These are phyloP conservation scores for cattle (Bos taurus) DNA, from an alignment of 2,113 vertebrate genomes.

Conservation along the genomic window ARS-UCD2.0 NC_037349.1:11460501-11461000, in stretches of 20 bases:
- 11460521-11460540: conserved; percentile 84
- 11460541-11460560: conserved; percentile 86
- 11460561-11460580: conserved; percentile 93
- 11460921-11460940: not conserved
- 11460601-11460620: conserved; percentile 95
- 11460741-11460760: conserved; percentile 85
- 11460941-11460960: not conserved
- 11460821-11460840: conserved; percentile 92
- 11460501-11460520: conserved; percentile 91
- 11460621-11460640: conserved; percentile 91
- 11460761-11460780: conserved; percentile 81
- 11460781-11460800: conserved; percentile 85
- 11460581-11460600: conserved; percentile 92
- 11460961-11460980: not conserved
- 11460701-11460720: not conserved
- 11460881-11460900: conserved; percentile 97
- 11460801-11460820: conserved; percentile 92
- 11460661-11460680: not conserved
- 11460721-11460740: conserved; percentile 90
- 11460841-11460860: conserved; percentile 91
- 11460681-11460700: fast-evolving
- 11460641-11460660: not conserved
- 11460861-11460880: conserved; percentile 91
- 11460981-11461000: not conserved
- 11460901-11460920: conserved; percentile 79